These are phyloP conservation scores for Pleuronectes platessa DNA, from an alignment of 2,113 vertebrate species.

Conservation along the genomic window DNA sequence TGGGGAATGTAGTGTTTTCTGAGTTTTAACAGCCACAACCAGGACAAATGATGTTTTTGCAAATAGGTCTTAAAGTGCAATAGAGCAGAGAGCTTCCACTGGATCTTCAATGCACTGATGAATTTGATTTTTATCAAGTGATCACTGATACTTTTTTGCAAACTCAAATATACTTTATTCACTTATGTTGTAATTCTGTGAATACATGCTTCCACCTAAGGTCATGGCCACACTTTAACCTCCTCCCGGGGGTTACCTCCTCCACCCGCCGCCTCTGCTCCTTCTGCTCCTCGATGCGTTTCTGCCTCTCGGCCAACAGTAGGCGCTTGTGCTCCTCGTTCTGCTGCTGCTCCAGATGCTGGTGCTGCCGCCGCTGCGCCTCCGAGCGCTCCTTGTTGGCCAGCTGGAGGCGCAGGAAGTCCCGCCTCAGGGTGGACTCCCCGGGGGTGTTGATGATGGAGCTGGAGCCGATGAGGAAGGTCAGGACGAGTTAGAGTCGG, in stretches of 20 bases:
- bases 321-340: constrained; percentile 97
- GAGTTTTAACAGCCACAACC: not conserved
- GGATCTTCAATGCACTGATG: too few relatives aligned
- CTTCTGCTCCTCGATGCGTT: constrained; percentile 97
- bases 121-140: not conserved
- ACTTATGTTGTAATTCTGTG: not conserved
- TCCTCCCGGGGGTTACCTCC: constrained; percentile 82
- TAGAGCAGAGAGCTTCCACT: too few relatives aligned
- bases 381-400: constrained; percentile 96
- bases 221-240: not conserved
- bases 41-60: constrained; percentile 1
- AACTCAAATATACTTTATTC: not conserved
- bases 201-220: not conserved
- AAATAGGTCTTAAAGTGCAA: not conserved
- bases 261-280: constrained; percentile 93
- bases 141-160: not conserved
- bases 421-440: constrained; percentile 93
- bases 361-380: constrained; percentile 91
- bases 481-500: not conserved
- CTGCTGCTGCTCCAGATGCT: constrained; percentile 97
- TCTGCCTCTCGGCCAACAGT: constrained; percentile 94
- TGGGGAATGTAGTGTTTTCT: constrained; percentile 4
- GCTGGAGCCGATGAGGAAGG: constrained; percentile 66
- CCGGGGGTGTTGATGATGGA: constrained; percentile 95
- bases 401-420: constrained; percentile 95